A percentile compares a stretch with the other conserved stretches of the same genome.
Conservation (phyloP, 2,888 invertebrate genomes). For the Ormyrus thymus region DNA sequence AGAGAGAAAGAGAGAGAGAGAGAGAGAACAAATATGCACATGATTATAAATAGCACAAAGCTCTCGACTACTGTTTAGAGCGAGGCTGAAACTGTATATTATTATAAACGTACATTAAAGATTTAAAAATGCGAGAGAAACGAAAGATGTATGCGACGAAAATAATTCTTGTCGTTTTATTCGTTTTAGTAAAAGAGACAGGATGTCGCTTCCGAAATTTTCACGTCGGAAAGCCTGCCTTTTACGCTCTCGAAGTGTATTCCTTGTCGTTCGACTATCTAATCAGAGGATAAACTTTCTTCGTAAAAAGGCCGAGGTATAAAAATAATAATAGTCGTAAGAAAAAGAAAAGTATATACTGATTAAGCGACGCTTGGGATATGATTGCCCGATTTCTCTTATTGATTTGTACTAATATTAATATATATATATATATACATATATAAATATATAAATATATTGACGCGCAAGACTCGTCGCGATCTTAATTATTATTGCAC, state of each 20-base stretch:
- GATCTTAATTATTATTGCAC: slow-evolving; percentile 46
- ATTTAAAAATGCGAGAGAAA: slow-evolving; percentile 36
- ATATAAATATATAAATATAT: slow-evolving; percentile 41
- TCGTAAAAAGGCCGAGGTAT: slow-evolving; percentile 4
- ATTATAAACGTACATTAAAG: slow-evolving; percentile 58
- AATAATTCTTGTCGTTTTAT: slow-evolving; percentile 2
- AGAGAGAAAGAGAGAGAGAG: slow-evolving; percentile 2
- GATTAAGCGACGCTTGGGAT: slow-evolving; percentile 42
- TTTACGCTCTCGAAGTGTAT: slow-evolving; percentile 26
- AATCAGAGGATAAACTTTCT: slow-evolving; percentile 14
- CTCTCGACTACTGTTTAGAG: slow-evolving; percentile 65
- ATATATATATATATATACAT: slow-evolving; percentile 22
- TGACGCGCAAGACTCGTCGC: slow-evolving; percentile 40
- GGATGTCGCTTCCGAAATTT: slow-evolving; percentile 15
- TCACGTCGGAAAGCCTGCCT: background rate
- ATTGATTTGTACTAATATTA: slow-evolving; percentile 53
- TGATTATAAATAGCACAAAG: slow-evolving; percentile 74
- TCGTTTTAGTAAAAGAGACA: background rate
- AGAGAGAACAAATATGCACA: slow-evolving; percentile 66
- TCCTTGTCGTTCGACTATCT: slow-evolving; percentile 39
- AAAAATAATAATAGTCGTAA: slow-evolving; percentile 34
- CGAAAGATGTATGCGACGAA: background rate
- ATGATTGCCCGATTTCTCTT: slow-evolving; percentile 41
- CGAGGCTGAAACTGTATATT: slow-evolving; percentile 67
- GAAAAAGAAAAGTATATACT: slow-evolving; percentile 39